Evolutionary conservation across 2,113 vertebrate species (phyloP), one percentile per base, ranked within the genome.

Genomic region (Istiophorus platypterus): DNA sequence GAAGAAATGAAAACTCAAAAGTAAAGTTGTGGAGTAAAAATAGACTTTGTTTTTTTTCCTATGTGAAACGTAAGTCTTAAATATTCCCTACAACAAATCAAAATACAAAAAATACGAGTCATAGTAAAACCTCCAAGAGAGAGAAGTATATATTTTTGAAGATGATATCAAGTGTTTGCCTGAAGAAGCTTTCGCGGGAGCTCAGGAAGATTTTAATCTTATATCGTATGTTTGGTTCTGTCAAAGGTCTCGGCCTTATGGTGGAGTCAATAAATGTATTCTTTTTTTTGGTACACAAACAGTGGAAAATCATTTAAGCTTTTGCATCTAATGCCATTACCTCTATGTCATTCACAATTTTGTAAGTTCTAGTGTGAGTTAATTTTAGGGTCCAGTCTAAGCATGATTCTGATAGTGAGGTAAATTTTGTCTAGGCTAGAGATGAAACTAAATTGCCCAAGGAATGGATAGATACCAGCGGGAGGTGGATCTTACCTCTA

Each of bases 231-330:
- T 22, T 65, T 71, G 54, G n/a, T 11, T 65, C 34, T 69, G 58
- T 75, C 59, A 78, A 86, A 47, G 27, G 31, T 54, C 26, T 41
- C 22, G 20, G 68, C 59, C 42, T 24, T 17, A 10, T 51, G 22
- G 17, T 39, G 20, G 61, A 65, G 22, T 79, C 70, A 67, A 58
- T 68, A 37, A 76, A 88, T 63, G 0, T 22, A n/a, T 47, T 88
- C 7, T 82, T 62, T 31, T 64, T 29, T 37, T 76, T 8, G 34
- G 10, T 73, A 76, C 34, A 61, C 68, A 62, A 24, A 57, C 70
- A 58, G 47, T 24, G 24, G 57, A 77, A 80, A 71, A 80, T 61
- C 8, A 41, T 78, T 78, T 81, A 34, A 78, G 39, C 26, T 54
- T 71, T 47, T 51, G 3, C 42, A 31, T 56, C 1, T 54, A 72